Percentiles rank a stretch among this genome's conserved stretches.
phyloP scores from a whole-genome alignment of 37 sponge, comb jelly and placozoan genomes.

The Crambe crambe region DNA sequence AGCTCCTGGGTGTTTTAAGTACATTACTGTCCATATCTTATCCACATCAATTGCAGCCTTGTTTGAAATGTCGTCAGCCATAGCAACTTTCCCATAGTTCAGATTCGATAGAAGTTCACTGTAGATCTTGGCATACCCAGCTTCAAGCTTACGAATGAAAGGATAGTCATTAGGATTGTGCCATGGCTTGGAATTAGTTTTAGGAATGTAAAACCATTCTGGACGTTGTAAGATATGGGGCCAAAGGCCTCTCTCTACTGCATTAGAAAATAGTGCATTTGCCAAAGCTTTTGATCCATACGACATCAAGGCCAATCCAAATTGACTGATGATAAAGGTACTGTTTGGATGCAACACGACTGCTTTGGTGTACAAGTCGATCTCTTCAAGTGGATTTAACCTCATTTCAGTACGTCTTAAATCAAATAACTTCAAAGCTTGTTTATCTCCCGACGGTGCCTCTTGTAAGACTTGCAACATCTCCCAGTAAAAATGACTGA shows the following conservation, averaged over 20 bases:
- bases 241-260: conserved; percentile 80
- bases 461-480: conserved; percentile 46
- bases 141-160: conserved; percentile 67
- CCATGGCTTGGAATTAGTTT: conserved; percentile 83
- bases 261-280: conserved; percentile 69
- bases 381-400: conserved; percentile 64
- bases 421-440: conserved; percentile 72
- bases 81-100: conserved; percentile 19
- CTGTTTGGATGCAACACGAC: conserved; percentile 82
- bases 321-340: conserved; percentile 79
- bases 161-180: conserved; percentile 70
- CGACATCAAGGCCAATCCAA: conserved; percentile 71
- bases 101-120: conserved; percentile 57
- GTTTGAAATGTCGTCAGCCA: conserved; percentile 75
- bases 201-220: conserved; percentile 73
- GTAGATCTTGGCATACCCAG: conserved; percentile 46
- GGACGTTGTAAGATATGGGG: conserved; percentile 83
- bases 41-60: conserved; percentile 67
- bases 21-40: conserved; percentile 80
- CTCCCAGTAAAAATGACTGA: background rate
- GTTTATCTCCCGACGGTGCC: conserved; percentile 48
- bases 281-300: conserved; percentile 43
- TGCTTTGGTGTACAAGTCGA: conserved; percentile 70
- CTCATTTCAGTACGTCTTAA: conserved; percentile 55
- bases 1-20: background rate